A percentile compares a stretch with the other conserved stretches of the same genome.
phyloP scores from a whole-genome alignment of 2,113 vertebrate genomes.

The Bettongia penicillata region DNA sequence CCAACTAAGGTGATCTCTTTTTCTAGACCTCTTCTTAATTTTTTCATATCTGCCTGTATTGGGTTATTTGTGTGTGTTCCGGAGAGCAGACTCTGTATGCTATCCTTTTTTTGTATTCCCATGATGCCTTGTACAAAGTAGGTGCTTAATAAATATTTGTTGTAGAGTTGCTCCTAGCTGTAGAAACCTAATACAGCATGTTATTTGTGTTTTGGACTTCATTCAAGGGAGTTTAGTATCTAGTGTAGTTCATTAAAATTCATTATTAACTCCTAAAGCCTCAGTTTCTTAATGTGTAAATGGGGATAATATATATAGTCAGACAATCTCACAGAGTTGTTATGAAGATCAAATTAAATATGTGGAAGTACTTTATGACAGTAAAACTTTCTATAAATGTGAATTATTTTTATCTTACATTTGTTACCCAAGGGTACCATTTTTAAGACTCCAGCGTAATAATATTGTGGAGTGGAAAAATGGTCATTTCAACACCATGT shows the following conservation, averaged over 20 bases:
- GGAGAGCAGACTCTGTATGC: neutral
- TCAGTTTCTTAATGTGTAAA: neutral
- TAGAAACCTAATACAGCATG: neutral
- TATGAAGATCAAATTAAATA: too few species aligned
- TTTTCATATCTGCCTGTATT: too few species aligned
- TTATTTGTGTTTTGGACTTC: neutral
- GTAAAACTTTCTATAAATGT: too few species aligned
- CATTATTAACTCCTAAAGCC: neutral
- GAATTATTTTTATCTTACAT: neutral
- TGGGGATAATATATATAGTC: too few species aligned
- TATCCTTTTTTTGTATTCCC: neutral
- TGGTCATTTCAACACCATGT: neutral
- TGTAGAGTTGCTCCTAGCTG: neutral
- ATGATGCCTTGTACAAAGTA: neutral
- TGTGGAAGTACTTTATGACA: too few species aligned
- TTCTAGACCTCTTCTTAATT: too few species aligned
- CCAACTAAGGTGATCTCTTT: too few species aligned
- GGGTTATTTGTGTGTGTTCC: neutral
- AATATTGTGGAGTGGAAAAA: neutral
- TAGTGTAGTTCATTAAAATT: neutral
- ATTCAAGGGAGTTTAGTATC: neutral
- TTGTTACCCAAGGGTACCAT: neutral
- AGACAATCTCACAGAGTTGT: too few species aligned
- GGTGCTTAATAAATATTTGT: neutral
- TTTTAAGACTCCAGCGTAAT: neutral